These are phyloP conservation scores for Trachymyrmex septentrionalis DNA, from an alignment of 1,140 invertebrate species.

Conservation along the genomic window DNA sequence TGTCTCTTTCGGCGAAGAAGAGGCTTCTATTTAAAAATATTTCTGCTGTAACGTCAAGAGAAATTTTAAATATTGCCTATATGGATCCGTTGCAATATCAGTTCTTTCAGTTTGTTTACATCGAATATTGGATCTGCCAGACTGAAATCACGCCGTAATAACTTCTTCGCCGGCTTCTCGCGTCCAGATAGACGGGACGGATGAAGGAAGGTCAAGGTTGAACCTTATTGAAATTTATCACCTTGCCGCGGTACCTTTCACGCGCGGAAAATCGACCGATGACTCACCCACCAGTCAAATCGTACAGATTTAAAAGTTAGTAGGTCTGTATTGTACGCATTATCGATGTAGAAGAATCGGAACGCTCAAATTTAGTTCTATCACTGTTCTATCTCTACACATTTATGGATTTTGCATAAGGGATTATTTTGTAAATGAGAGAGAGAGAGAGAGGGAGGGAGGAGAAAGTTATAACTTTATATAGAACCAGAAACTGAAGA, in stretches of 20 bases:
- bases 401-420: neutral
- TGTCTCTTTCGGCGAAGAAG: neutral
- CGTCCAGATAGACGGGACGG: constrained; percentile 59
- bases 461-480: neutral
- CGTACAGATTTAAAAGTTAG: constrained; percentile 27
- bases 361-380: neutral
- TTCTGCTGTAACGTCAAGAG: neutral
- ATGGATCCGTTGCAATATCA: constrained; percentile 21
- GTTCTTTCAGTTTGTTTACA: constrained; percentile 24
- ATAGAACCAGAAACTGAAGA: neutral
- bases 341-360: neutral
- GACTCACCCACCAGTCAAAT: constrained; percentile 60
- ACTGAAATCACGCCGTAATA: constrained; percentile 48
- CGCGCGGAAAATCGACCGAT: constrained; percentile 61
- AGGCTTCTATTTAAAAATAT: neutral
- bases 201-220: constrained; percentile 69
- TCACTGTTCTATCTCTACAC: neutral
- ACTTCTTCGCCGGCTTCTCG: constrained; percentile 43
- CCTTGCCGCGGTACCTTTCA: neutral
- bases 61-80: neutral
- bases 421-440: neutral
- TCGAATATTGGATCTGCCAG: constrained; percentile 55
- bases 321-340: neutral
- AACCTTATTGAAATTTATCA: constrained; percentile 67
- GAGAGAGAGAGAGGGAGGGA: too few species aligned